Percentiles rank a stretch among this genome's conserved stretches.
Evolutionary conservation across 2,888 invertebrate genomes (phyloP).

Genomic region (Cephus spinipes): DNA sequence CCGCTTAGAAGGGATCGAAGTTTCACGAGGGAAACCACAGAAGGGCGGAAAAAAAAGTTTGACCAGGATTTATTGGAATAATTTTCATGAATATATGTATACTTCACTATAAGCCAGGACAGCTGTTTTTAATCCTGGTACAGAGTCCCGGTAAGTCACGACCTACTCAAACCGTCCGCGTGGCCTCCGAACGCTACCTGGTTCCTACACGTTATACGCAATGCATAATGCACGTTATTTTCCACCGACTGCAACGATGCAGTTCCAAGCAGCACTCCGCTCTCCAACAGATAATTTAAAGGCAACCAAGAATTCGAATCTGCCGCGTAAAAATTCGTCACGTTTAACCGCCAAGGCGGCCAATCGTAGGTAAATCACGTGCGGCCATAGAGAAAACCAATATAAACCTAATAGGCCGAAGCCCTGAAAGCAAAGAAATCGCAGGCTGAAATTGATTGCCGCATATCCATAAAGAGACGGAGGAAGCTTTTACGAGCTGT

Average conservation of each 20-base stretch:
- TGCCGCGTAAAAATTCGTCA: too few species aligned
- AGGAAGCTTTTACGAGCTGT: not conserved
- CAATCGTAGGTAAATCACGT: not conserved
- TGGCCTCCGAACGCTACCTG: too few species aligned
- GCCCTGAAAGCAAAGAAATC: not conserved
- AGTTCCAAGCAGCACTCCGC: too few species aligned
- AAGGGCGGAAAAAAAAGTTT: constrained; percentile 2
- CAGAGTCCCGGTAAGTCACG: too few species aligned
- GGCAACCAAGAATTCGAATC: too few species aligned
- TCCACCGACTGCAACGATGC: too few species aligned
- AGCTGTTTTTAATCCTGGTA: constrained; percentile 17
- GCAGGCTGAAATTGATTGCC: not conserved
- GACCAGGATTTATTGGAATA: constrained; percentile 27
- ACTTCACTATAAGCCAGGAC: constrained; percentile 34
- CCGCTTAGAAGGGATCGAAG: too few species aligned
- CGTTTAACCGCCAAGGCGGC: not conserved
- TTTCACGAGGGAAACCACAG: too few species aligned
- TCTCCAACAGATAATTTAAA: too few species aligned
- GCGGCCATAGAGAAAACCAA: not conserved
- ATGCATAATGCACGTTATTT: too few species aligned
- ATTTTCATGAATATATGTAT: constrained; percentile 29
- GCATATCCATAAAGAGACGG: not conserved
- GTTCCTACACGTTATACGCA: too few species aligned
- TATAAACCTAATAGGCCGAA: not conserved
- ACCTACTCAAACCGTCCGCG: too few species aligned